Evolutionary conservation across 2,797 vertebrate species (phyloP).

Genomic region (Alosa sapidissima): DNA sequence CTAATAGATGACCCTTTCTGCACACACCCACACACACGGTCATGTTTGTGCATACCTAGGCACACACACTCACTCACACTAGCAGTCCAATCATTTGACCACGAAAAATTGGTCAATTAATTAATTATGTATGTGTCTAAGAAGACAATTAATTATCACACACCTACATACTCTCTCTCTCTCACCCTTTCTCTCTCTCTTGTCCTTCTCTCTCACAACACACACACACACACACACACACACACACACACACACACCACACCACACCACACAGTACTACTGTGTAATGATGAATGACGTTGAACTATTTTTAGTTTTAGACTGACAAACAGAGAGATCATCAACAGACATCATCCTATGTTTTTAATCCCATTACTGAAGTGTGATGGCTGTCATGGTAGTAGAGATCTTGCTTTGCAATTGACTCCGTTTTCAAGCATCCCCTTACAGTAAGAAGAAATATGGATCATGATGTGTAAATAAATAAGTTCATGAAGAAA

Average conservation of each 20-base stretch:
- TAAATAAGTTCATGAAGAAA: too few relatives aligned
- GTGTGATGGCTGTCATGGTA: not conserved
- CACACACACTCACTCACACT: not conserved
- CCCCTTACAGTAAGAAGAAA: not conserved
- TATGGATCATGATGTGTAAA: too few relatives aligned
- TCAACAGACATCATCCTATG: constrained; percentile 6
- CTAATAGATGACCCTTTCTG: constrained; percentile 14
- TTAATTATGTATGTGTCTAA: constrained; percentile 21
- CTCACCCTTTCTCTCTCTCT: too few relatives aligned
- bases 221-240: not conserved
- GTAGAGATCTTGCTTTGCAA: not conserved
- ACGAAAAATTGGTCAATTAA: constrained; percentile 6
- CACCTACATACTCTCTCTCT: not conserved
- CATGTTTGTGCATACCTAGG: not conserved
- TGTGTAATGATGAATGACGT: not conserved
- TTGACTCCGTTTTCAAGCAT: not conserved
- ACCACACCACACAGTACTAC: not conserved
- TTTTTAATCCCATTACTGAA: not conserved
- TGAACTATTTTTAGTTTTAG: not conserved
- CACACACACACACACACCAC: constrained; percentile 5
- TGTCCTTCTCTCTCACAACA: not conserved
- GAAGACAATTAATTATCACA: constrained; percentile 5
- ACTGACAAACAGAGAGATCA: constrained; percentile 17
- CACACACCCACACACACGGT: not conserved
- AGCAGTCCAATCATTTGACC: constrained; percentile 6